Percentiles rank a stretch among this genome's conserved stretches.
Conservation (phyloP, 2,113 vertebrate genomes). For the Perca flavescens region DNA sequence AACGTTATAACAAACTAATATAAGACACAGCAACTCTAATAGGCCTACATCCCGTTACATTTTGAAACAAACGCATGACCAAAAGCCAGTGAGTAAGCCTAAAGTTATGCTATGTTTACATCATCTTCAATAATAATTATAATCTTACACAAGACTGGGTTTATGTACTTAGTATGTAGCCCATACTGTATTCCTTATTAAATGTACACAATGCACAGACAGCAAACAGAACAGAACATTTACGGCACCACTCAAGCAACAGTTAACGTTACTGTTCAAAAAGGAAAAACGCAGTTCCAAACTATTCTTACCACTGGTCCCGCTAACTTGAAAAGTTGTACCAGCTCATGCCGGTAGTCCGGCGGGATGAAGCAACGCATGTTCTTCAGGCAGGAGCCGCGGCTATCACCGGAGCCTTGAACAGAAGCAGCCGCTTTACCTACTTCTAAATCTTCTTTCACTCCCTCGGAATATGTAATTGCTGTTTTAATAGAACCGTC, state of each 20-base stretch:
- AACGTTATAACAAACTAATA: too few species aligned
- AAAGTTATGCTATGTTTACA: too few species aligned
- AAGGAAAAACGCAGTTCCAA: too few species aligned
- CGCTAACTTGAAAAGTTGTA: constrained; percentile 74
- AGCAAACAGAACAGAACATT: background rate
- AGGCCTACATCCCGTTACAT: too few species aligned
- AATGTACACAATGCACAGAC: background rate
- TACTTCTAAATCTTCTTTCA: constrained; percentile 4
- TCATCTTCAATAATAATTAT: too few species aligned
- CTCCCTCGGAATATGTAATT: fast-evolving
- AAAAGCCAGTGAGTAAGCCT: too few species aligned
- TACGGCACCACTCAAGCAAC: too few species aligned
- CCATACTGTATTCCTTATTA: too few species aligned
- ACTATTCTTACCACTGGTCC: constrained; percentile 78
- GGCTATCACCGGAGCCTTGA: background rate
- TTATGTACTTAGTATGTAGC: too few species aligned
- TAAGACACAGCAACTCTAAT: too few species aligned
- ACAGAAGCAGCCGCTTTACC: background rate
- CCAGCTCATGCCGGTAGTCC: constrained; percentile 68
- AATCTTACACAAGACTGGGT: too few species aligned
- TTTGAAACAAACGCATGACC: too few species aligned
- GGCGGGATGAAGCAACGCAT: constrained; percentile 39
- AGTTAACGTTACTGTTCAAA: background rate
- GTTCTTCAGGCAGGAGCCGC: constrained; percentile 32
- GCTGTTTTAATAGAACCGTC: background rate